Conservation (phyloP, 2,797 vertebrate genomes). For the Cossypha caffra region DNA sequence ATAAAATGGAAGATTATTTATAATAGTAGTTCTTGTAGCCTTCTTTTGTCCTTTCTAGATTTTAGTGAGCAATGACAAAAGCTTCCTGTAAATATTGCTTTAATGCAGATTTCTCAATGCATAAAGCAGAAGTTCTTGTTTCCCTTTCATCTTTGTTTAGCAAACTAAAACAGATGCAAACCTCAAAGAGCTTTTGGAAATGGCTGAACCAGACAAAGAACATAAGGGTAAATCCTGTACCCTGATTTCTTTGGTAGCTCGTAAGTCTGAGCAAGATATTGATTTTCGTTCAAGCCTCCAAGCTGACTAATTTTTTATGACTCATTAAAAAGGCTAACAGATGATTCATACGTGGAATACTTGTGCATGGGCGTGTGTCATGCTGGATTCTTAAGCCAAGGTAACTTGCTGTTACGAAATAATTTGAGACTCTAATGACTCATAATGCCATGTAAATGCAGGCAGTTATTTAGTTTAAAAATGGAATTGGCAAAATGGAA, state of each 20-base stretch:
- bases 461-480: not conserved
- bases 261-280: not conserved
- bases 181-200: not conserved
- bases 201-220: not conserved
- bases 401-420: not conserved
- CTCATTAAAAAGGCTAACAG: not conserved
- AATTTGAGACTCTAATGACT: not conserved
- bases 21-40: not conserved
- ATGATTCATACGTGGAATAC: not conserved
- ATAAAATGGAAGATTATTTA: not conserved
- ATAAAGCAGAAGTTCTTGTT: constrained; percentile 57
- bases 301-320: not conserved
- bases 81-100: constrained; percentile 47
- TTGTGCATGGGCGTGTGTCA: not conserved
- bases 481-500: not conserved
- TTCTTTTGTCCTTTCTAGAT: constrained; percentile 16
- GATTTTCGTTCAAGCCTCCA: not conserved
- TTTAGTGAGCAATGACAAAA: constrained; percentile 17
- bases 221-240: not conserved
- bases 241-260: not conserved
- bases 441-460: not conserved
- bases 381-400: not conserved
- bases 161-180: not conserved
- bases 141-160: not conserved
- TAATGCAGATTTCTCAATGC: constrained; percentile 1